These are phyloP conservation scores for Setophaga petechia DNA, from an alignment of 2,113 vertebrate species.

Conservation along the genomic window DNA sequence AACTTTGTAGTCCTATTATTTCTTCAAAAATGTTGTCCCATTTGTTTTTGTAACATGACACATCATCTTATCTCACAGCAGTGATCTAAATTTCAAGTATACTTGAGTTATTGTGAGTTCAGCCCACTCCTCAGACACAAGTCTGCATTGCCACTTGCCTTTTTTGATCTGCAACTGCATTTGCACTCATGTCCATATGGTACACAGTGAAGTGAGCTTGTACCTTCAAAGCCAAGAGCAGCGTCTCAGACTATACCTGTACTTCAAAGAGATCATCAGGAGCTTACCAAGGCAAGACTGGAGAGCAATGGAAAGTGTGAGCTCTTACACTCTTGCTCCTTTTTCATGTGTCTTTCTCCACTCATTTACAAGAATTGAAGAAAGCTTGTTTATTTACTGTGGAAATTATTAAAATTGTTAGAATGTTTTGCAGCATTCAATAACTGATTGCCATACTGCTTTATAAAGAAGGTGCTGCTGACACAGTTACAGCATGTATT, in stretches of 20 bases:
- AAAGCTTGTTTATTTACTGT: accelerated
- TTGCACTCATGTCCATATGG: neutral
- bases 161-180: neutral
- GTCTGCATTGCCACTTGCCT: neutral
- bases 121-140: neutral
- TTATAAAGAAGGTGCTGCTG: neutral
- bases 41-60: neutral
- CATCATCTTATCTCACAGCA: neutral
- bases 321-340: neutral
- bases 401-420: neutral
- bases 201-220: neutral
- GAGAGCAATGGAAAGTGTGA: neutral
- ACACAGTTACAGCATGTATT: neutral
- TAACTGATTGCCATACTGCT: neutral
- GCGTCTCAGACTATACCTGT: neutral
- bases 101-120: neutral
- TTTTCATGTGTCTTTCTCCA: neutral
- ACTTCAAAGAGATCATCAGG: neutral
- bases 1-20: constrained; percentile 2
- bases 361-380: neutral
- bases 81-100: neutral
- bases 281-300: neutral
- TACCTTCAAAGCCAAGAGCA: neutral
- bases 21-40: neutral
- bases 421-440: neutral